Evolutionary conservation across 2,113 vertebrate species (phyloP).

Genomic region (Echinops telfairi): DNA sequence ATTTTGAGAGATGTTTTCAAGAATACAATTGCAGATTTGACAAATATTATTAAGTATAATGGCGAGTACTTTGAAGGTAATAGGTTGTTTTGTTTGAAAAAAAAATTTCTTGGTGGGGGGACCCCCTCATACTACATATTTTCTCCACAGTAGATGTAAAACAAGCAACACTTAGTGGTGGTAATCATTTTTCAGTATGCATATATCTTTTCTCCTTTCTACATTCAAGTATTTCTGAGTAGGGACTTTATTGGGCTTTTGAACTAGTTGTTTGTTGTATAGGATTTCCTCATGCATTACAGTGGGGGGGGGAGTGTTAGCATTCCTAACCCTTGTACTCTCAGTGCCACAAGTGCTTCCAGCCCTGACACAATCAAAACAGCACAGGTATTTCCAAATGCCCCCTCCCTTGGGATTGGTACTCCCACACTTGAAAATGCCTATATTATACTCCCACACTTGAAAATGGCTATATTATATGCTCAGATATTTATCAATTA

Average conservation of each 20-base stretch:
- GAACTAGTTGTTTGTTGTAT: slow-evolving; percentile 26
- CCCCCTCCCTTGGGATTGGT: neutral
- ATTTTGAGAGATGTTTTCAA: no score
- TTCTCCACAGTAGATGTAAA: slow-evolving; percentile 60
- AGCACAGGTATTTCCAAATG: slow-evolving; percentile 17
- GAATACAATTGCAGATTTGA: no score
- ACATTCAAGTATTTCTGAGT: slow-evolving; percentile 33
- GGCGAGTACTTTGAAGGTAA: no score
- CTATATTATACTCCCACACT: neutral
- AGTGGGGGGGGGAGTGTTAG: neutral
- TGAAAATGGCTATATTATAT: slow-evolving; percentile 53
- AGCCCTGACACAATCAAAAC: slow-evolving; percentile 2
- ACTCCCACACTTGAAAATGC: neutral
- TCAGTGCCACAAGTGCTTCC: slow-evolving; percentile 1
- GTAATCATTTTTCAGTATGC: slow-evolving; percentile 5
- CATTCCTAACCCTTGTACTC: neutral
- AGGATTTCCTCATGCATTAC: neutral
- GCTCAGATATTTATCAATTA: slow-evolving; percentile 35
- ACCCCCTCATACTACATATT: neutral
- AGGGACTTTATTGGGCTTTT: slow-evolving; percentile 50
- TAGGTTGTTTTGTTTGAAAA: no score
- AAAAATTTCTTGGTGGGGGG: no score
- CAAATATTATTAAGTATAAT: no score
- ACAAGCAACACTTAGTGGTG: slow-evolving; percentile 33
- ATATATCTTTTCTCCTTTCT: slow-evolving; percentile 39